A percentile compares a stretch with the other conserved stretches of the same genome.
Conservation (phyloP, 2,888 invertebrate genomes). For the Luperina testacea region DNA sequence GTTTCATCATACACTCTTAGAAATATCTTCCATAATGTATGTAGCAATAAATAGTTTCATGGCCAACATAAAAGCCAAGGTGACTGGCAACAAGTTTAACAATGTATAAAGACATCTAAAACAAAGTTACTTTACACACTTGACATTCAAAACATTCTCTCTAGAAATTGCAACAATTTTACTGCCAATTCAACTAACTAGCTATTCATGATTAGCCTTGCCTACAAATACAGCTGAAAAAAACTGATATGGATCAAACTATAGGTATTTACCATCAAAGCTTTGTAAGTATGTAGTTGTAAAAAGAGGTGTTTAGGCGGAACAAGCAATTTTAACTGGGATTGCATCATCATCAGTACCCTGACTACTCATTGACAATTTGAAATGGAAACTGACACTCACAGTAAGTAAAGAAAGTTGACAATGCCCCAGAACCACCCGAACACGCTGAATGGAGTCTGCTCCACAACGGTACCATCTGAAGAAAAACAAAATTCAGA, state of each 20-base stretch:
- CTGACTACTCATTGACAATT: neutral
- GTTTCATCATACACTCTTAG: neutral
- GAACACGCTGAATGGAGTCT: slow-evolving; percentile 85
- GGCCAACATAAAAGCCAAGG: neutral
- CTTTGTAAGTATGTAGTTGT: neutral
- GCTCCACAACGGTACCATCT: slow-evolving; percentile 90
- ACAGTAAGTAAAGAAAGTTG: slow-evolving; percentile 90
- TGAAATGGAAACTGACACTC: slow-evolving; percentile 74
- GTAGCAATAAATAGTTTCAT: neutral
- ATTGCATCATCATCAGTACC: neutral
- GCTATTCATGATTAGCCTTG: neutral
- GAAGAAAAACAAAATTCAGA: slow-evolving; percentile 56
- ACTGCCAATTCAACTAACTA: neutral
- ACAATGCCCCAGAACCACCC: slow-evolving; percentile 89
- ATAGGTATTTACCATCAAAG: neutral
- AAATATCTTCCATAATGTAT: neutral
- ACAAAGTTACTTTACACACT: neutral
- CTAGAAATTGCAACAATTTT: neutral
- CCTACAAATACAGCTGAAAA: neutral
- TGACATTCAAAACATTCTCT: neutral
- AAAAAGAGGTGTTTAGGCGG: neutral
- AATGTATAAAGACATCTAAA: neutral
- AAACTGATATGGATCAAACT: neutral
- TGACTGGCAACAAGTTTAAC: neutral
- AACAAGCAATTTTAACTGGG: too few species aligned